These are phyloP conservation scores for Nasonia giraulti DNA, from an alignment of 1,140 invertebrate genomes.

Conservation along the genomic window DNA sequence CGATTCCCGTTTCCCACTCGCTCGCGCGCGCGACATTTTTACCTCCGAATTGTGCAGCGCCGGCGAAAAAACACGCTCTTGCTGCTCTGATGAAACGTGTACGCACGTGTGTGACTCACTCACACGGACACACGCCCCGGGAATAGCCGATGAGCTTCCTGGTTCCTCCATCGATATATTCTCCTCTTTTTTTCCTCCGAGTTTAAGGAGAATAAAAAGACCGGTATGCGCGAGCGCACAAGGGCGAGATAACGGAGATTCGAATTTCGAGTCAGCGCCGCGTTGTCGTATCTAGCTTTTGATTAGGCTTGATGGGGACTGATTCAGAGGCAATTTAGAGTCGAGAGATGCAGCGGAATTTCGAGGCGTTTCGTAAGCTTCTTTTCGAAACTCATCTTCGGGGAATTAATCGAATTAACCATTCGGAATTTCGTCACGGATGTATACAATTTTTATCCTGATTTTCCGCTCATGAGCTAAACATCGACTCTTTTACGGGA, in stretches of 20 bases:
- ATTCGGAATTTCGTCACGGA: background rate
- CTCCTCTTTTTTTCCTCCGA: background rate
- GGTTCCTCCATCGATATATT: background rate
- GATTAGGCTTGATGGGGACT: slow-evolving; percentile 20
- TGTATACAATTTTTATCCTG: no score
- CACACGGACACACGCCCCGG: no score
- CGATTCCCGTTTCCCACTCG: background rate
- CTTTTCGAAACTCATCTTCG: background rate
- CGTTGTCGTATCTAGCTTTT: background rate
- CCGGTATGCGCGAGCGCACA: background rate
- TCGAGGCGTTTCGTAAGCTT: background rate
- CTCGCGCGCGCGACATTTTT: background rate
- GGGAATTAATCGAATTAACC: background rate
- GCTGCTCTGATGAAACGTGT: background rate
- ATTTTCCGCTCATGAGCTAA: no score
- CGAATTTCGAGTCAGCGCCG: background rate
- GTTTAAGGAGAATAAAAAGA: no score
- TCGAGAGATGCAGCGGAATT: background rate
- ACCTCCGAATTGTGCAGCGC: background rate
- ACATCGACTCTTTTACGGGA: no score
- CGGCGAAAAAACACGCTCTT: background rate
- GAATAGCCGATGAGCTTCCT: slow-evolving; percentile 7
- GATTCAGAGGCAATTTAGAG: slow-evolving; percentile 33
- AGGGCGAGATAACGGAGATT: slow-evolving; percentile 8
- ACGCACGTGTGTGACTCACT: background rate